phyloP scores from a whole-genome alignment of 2,888 invertebrate species.

The Sacculina carcini region DNA sequence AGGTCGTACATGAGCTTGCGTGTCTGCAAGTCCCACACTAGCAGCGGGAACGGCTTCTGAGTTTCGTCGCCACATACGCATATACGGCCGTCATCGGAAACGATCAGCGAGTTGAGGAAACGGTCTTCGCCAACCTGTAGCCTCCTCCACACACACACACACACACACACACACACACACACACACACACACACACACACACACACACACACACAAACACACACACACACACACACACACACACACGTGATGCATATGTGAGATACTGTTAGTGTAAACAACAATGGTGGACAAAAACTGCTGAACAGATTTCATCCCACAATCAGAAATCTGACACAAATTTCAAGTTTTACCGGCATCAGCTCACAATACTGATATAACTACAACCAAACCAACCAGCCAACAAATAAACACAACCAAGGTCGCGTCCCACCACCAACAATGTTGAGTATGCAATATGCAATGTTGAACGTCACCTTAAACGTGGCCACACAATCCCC shows the following conservation, averaged over 20 bases:
- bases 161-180: too few relatives aligned
- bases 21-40: conserved; percentile 65
- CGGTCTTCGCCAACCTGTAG: conserved; percentile 50
- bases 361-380: not conserved
- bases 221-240: too few relatives aligned
- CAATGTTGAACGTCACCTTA: conserved; percentile 24
- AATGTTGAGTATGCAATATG: not conserved
- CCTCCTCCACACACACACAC: too few relatives aligned
- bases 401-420: too few relatives aligned
- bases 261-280: not conserved
- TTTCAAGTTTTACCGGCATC: too few relatives aligned
- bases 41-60: conserved; percentile 64
- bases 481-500: conserved; percentile 62
- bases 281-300: not conserved
- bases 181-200: too few relatives aligned
- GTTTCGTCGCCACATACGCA: conserved; percentile 76
- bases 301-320: not conserved
- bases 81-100: conserved; percentile 62
- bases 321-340: not conserved
- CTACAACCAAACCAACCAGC: not conserved
- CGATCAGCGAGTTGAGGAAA: conserved; percentile 59
- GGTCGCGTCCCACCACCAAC: too few relatives aligned
- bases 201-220: too few relatives aligned
- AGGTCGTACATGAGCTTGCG: conserved; percentile 61
- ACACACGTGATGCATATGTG: too few relatives aligned